Percentiles rank a stretch among this genome's conserved stretches.
Conservation (phyloP, 2,113 vertebrate species). For the Fulica atra region DNA sequence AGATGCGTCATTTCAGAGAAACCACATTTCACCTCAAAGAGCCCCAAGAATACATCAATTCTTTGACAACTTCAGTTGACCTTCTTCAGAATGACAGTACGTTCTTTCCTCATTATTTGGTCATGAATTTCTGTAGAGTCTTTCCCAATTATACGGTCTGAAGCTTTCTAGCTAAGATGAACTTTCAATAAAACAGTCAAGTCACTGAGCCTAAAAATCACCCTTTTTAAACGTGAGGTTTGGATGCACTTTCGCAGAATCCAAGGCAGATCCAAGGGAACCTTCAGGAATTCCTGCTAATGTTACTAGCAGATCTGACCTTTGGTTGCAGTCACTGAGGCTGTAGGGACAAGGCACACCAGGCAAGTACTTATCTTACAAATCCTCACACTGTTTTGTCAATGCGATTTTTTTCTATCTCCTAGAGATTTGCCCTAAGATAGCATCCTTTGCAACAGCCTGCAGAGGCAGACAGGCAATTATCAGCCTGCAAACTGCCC, state of each 20-base stretch:
- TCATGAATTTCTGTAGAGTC: not conserved
- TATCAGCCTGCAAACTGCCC: not conserved
- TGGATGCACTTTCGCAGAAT: not conserved
- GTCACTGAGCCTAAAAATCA: not conserved
- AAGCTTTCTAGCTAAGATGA: not conserved
- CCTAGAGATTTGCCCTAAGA: not conserved
- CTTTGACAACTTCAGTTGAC: not conserved
- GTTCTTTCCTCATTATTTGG: not conserved
- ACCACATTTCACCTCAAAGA: not conserved
- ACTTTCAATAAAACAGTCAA: not conserved
- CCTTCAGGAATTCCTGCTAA: not conserved
- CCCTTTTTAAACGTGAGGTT: not conserved
- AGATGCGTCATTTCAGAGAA: not conserved
- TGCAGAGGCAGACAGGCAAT: not conserved
- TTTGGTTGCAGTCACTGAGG: not conserved
- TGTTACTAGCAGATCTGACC: accelerated
- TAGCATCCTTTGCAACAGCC: not conserved
- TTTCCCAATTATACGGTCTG: not conserved
- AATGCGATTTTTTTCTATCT: not conserved
- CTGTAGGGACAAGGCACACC: not conserved
- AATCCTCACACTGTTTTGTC: not conserved
- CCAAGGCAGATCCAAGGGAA: not conserved
- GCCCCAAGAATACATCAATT: not conserved
- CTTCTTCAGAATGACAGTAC: not conserved
- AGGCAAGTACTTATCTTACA: not conserved